These are phyloP conservation scores for Pangasius djambal DNA, from an alignment of 2,797 vertebrate genomes.

Conservation along the genomic window DNA sequence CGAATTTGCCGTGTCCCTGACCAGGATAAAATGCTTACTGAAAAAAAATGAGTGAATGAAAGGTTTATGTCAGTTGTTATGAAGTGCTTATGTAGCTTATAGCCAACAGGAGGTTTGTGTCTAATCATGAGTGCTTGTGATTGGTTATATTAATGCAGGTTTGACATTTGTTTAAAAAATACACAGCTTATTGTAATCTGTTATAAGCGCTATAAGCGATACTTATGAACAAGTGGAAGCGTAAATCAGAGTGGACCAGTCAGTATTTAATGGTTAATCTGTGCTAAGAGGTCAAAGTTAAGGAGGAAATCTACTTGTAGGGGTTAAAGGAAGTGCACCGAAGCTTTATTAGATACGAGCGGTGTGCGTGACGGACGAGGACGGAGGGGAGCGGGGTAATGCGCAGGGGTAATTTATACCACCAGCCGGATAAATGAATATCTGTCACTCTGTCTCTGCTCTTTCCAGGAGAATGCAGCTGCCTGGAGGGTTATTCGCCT, in stretches of 20 bases:
- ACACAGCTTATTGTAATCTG: neutral
- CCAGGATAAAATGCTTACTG: neutral
- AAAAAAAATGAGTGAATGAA: neutral
- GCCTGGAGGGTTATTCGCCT: constrained; percentile 91
- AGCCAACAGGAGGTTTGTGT: neutral
- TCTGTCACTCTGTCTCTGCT: constrained; percentile 35
- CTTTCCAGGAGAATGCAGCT: constrained; percentile 92
- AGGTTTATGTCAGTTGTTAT: neutral
- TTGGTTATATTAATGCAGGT: neutral
- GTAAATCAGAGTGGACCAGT: neutral
- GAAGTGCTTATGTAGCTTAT: neutral
- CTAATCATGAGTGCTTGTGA: neutral
- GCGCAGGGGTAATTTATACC: constrained; percentile 49
- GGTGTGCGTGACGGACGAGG: constrained; percentile 37
- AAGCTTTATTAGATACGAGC: constrained; percentile 44
- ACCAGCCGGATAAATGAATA: constrained; percentile 59
- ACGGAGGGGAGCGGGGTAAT: neutral
- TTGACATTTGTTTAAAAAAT: neutral
- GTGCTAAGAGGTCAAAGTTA: neutral
- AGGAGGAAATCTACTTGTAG: neutral
- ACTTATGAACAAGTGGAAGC: neutral
- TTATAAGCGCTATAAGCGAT: neutral
- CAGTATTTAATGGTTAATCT: neutral
- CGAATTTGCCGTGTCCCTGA: neutral
- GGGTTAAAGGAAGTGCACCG: neutral